Conservation (phyloP, 2,797 vertebrate genomes). For the Sebastes taczanowskii region DNA sequence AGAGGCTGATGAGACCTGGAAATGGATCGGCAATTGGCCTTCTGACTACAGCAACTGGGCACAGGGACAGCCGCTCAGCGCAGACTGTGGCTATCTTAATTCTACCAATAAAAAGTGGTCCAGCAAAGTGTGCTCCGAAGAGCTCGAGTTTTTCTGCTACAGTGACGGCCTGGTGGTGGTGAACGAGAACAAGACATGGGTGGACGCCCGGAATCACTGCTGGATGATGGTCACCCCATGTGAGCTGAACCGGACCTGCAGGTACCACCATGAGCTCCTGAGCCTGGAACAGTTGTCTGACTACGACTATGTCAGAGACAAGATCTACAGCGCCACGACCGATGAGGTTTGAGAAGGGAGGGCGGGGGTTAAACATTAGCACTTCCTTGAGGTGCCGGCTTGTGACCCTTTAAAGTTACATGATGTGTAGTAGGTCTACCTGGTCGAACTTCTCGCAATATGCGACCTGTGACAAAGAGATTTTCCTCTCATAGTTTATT, state of each 20-base stretch:
- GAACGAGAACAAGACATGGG: conserved; percentile 58
- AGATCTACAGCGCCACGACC: conserved; percentile 14
- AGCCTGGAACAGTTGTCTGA: background rate
- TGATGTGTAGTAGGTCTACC: background rate
- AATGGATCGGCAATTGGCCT: background rate
- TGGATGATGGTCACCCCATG: background rate
- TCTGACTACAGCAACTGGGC: conserved; percentile 24
- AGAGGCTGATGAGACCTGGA: conserved; percentile 5
- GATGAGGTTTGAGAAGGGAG: conserved; percentile 50
- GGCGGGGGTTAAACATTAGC: background rate
- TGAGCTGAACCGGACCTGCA: fast-evolving
- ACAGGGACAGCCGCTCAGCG: fast-evolving
- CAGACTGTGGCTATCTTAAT: conserved; percentile 15
- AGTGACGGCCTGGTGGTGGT: conserved; percentile 45
- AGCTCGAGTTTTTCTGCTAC: background rate
- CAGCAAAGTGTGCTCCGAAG: fast-evolving
- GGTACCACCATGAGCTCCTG: background rate
- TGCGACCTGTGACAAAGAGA: background rate
- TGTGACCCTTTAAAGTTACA: background rate
- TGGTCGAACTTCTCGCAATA: background rate
- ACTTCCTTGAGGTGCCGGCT: background rate
- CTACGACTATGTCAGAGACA: conserved; percentile 12
- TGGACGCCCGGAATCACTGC: conserved; percentile 47
- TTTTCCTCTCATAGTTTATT: background rate
- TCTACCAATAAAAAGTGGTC: fast-evolving